Evolutionary conservation across 1,140 invertebrate species (phyloP), one percentile per base, ranked within the genome.

Genomic region (Antheraea mylitta): DNA sequence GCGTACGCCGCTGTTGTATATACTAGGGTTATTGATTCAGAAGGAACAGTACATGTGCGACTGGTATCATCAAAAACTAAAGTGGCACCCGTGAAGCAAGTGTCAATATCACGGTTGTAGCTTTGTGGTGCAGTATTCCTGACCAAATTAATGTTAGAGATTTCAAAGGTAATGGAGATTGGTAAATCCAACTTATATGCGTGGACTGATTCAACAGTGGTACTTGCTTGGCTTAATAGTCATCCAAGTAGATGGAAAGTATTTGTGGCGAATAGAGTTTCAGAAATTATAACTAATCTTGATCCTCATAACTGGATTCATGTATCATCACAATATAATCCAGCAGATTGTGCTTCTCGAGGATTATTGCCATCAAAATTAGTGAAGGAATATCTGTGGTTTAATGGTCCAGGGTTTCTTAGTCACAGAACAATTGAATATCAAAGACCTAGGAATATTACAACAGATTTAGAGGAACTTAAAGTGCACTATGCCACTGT

Each of bases 291-390:
- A 16, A 68, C 61, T 18, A 61, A 45, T n/a, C 42, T 58, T n/a
- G 58, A 61, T 45, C 30, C 18, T 38, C 37, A 58, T 30, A 19
- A 58, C 19, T 69, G 67, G 67, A 0, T 18, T 30, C 22, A 69
- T 16, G 19, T 69, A 8, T 16, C 42, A 16, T 48, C 67, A 10
- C 9, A 13, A 9, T 18, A 64, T 10, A 69, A 69, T 53, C 67
- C 67, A 18, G 62, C 67, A 13, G 67, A 69, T 36, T 48, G 38
- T 58, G 66, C 66, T 16, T 67, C 66, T 36, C 48, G 66, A 59
- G 37, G 30, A 9, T 38, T 37, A 37, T 9, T 1, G 3, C 18
- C 37, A 37, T 18, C 37, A 38, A 36, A 64, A n/a, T 38, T 64
- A n/a, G 5, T 18, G 16, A 38, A 64, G 18, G n/a, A 64, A 13